Conservation (phyloP, 2,797 vertebrate species). For the Poeciliopsis gracilis region DNA sequence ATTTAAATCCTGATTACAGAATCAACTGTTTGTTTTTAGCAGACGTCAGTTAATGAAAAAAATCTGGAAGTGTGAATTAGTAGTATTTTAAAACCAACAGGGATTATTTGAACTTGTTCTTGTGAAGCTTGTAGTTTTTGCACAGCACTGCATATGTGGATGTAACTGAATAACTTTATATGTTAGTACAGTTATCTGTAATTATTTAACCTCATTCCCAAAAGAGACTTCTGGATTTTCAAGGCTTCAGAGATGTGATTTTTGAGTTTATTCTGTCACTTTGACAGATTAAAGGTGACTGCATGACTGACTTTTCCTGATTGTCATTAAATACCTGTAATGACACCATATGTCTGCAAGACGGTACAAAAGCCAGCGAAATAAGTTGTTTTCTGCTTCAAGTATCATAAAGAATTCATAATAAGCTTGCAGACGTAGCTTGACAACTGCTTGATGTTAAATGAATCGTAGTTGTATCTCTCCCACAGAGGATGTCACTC, state of each 20-base stretch:
- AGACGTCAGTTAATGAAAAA: not conserved
- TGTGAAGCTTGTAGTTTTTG: not conserved
- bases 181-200: not conserved
- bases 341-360: not conserved
- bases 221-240: not conserved
- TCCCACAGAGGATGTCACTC: slow-evolving; percentile 20
- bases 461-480: slow-evolving; percentile 2
- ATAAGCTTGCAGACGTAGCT: slow-evolving; percentile 15
- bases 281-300: slow-evolving; percentile 9
- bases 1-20: not conserved
- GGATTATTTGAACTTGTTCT: not conserved
- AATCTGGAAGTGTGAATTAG: not conserved
- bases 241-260: not conserved
- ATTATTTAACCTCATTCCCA: slow-evolving; percentile 7
- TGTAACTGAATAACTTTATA: not conserved
- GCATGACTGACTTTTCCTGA: slow-evolving; percentile 4
- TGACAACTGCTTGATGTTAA: slow-evolving; percentile 34
- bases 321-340: slow-evolving; percentile 11
- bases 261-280: slow-evolving; percentile 9
- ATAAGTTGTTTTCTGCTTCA: slow-evolving; percentile 21
- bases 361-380: not conserved
- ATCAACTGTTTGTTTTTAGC: not conserved
- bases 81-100: not conserved
- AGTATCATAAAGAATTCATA: slow-evolving; percentile 15
- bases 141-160: not conserved